Base-by-base conservation (phyloP, 2,113 vertebrate genomes). In the Lophochroa leadbeateri region DNA sequence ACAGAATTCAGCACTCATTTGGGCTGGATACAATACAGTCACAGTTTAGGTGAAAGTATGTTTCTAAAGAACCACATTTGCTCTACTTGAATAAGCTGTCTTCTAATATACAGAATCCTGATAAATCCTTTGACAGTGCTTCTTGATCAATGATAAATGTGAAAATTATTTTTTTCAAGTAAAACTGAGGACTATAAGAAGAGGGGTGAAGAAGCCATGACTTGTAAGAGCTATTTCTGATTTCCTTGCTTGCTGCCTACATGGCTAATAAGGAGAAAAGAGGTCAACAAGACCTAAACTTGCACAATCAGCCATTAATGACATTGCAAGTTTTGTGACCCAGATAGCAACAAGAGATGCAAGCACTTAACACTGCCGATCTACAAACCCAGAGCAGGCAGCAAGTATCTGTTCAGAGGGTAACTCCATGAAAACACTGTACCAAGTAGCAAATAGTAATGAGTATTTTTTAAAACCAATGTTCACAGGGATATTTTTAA, bases 11-110 rank as follows among this genome's bases (percentile, higher is more conserved):
- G 63, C 33, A 31, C 46, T 5, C 61, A 19, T 67, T 80, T 60
- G 21, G 7, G 58, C 58, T 77, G 13, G 13, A 82, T 37, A 80
- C 3, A 57, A 83, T 8, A 76, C 1, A n/a, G 33, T n/a, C 12
- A 80, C 1, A 57, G 31, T 57, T 57, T n/a, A n/a, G 55, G 19
- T n/a, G 55, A 57, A 57, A 57, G 55, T 21, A 57, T n/a, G 33
- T 86, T 96, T 96, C 85, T 86, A 83, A 92, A 96, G 65, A 43
- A 96, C 63, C 78, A 79, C 37, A 86, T n/a, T 82, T 39, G 49
- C 94, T 89, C 91, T 61, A 33, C 90, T 60, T 82, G 57, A 91
- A 87, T 86, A 75, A 91, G 7, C 21, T 52, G 23, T 61, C 70
- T 87, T 79, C 52, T 74, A 91, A 89, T 27, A 74, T 3, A 78